Conservation (phyloP, 2,113 vertebrate genomes). For the Scomber colias region DNA sequence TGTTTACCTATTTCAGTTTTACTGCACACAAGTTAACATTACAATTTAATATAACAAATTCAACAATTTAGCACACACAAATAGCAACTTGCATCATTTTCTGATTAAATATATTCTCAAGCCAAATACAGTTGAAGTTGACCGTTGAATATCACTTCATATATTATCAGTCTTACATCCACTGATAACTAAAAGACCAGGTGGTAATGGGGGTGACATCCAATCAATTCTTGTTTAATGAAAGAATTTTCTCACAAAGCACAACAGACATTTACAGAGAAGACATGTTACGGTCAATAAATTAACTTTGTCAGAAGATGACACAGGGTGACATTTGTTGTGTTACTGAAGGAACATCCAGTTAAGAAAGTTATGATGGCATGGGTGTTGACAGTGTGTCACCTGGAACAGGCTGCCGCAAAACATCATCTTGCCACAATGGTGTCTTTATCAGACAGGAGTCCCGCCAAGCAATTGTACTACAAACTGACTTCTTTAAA, state of each 20-base stretch:
- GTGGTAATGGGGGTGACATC: slow-evolving; percentile 38
- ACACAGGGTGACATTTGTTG: slow-evolving; percentile 45
- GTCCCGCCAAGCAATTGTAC: too few relatives aligned
- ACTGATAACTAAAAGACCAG: slow-evolving; percentile 49
- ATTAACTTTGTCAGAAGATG: slow-evolving; percentile 47
- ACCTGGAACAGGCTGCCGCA: too few relatives aligned
- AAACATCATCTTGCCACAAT: too few relatives aligned
- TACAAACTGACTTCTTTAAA: too few relatives aligned
- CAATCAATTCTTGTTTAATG: slow-evolving; percentile 74
- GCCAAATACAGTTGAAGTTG: not conserved
- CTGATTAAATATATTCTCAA: slow-evolving; percentile 8
- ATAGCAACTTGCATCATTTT: not conserved
- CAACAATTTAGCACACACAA: not conserved
- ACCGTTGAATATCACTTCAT: slow-evolving; percentile 27
- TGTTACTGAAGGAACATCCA: slow-evolving; percentile 29
- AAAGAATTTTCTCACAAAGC: slow-evolving; percentile 68
- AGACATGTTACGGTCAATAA: slow-evolving; percentile 47
- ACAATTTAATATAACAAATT: not conserved
- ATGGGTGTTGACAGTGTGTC: not conserved
- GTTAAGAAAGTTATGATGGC: not conserved
- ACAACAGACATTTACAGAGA: slow-evolving; percentile 59
- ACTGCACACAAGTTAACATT: not conserved
- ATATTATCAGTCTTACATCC: slow-evolving; percentile 43
- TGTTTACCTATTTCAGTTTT: slow-evolving; percentile 14
- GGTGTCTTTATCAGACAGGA: too few relatives aligned